Evolutionary conservation across 2,888 invertebrate species (phyloP).

Genomic region (Ormia ochracea): DNA sequence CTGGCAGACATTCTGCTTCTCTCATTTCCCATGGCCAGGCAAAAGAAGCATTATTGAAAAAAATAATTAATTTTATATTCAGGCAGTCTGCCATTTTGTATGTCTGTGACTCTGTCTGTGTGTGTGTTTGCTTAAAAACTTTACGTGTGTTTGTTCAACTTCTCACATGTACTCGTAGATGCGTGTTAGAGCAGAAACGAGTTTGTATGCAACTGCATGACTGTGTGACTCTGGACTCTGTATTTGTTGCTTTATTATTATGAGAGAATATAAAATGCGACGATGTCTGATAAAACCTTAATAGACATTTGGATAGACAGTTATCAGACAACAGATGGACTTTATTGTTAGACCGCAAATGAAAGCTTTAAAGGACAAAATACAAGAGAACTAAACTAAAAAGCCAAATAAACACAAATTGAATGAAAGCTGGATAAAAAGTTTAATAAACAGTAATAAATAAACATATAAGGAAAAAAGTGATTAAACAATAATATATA

Average conservation of each 20-base stretch:
- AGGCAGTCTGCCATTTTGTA: not conserved
- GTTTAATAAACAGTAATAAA: constrained; percentile 11
- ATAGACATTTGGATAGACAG: constrained; percentile 75
- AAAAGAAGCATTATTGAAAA: constrained; percentile 18
- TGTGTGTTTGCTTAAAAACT: not conserved
- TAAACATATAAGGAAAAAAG: not conserved
- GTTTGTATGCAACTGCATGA: constrained; percentile 8
- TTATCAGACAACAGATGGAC: constrained; percentile 76
- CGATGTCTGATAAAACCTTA: constrained; percentile 73
- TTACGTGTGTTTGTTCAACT: not conserved
- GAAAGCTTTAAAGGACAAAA: constrained; percentile 70
- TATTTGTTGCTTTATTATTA: constrained; percentile 40
- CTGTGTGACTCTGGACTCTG: not conserved
- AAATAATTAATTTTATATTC: constrained; percentile 49
- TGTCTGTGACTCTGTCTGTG: not conserved
- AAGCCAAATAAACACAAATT: constrained; percentile 11
- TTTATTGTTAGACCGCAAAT: constrained; percentile 73
- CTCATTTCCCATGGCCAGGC: not conserved
- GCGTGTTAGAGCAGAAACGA: not conserved
- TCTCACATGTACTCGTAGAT: not conserved
- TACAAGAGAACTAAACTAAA: constrained; percentile 9
- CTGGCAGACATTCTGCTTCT: not conserved
- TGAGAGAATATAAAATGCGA: constrained; percentile 65
- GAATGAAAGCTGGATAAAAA: not conserved
- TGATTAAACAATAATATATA: not conserved